Evolutionary conservation across 2,888 invertebrate species (phyloP).

Genomic region (Caenorhabditis virilis): DNA sequence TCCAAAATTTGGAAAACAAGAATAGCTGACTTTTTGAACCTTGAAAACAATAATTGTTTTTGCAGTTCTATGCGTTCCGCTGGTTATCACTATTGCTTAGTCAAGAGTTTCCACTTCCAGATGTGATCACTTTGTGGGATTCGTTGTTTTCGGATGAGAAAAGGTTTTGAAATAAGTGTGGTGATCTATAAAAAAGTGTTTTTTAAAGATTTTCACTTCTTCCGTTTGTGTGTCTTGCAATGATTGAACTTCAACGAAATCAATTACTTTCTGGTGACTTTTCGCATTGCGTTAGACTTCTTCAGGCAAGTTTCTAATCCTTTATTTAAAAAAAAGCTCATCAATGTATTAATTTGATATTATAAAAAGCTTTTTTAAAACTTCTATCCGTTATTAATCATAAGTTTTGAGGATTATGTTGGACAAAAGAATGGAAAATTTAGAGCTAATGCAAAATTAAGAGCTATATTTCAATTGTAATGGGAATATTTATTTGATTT

Average conservation of each 20-base stretch:
- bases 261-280: constrained; percentile 87
- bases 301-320: constrained; percentile 76
- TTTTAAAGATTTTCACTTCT: constrained; percentile 80
- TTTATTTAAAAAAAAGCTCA: too few species aligned
- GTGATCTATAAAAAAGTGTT: constrained; percentile 1
- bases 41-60: not conserved
- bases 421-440: too few species aligned
- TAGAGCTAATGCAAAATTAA: too few species aligned
- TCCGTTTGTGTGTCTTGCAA: constrained; percentile 90
- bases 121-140: constrained; percentile 96
- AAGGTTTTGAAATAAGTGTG: too few species aligned
- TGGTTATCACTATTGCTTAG: constrained; percentile 93
- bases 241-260: constrained; percentile 92
- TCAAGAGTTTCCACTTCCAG: constrained; percentile 95
- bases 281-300: constrained; percentile 87
- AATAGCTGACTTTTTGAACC: not conserved
- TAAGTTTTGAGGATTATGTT: too few species aligned
- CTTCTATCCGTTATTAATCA: too few species aligned
- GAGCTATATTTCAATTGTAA: too few species aligned
- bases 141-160: constrained; percentile 87
- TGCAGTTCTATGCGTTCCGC: constrained; percentile 76
- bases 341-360: too few species aligned
- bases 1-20: not conserved
- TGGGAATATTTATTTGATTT: too few species aligned
- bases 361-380: too few species aligned